These are phyloP conservation scores for Drosophila anomelani DNA, from an alignment of 2,888 invertebrate species.

Conservation along the genomic window DNA sequence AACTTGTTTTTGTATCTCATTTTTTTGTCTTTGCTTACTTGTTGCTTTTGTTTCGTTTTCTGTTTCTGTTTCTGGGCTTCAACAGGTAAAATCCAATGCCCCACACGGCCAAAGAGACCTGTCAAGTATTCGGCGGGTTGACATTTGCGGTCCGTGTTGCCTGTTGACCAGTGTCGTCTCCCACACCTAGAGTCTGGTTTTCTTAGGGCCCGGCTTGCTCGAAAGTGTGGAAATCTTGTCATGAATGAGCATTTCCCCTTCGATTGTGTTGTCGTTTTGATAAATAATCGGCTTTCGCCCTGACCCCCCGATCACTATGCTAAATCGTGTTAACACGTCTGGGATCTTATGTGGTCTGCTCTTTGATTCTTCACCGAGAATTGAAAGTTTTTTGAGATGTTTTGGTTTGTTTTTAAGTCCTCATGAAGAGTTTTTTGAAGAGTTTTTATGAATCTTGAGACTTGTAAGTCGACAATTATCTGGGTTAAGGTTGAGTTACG, in stretches of 20 bases:
- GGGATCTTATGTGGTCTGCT: constrained; percentile 24
- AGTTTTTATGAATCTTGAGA: constrained; percentile 10
- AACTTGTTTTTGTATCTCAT: constrained; percentile 54
- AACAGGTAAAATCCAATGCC: constrained; percentile 61
- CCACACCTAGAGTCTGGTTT: constrained; percentile 41
- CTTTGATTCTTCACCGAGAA: constrained; percentile 1
- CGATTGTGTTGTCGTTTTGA: constrained; percentile 60
- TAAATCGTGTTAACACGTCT: constrained; percentile 49
- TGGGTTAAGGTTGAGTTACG: constrained; percentile 43
- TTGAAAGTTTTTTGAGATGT: constrained; percentile 41
- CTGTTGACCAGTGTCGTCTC: constrained; percentile 64
- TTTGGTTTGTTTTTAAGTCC: constrained; percentile 12
- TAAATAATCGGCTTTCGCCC: constrained; percentile 63
- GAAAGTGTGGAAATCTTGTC: constrained; percentile 65
- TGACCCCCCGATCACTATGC: constrained; percentile 2
- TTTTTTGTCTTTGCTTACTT: constrained; percentile 65
- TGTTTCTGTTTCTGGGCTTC: constrained; percentile 62
- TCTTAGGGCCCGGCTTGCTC: constrained; percentile 43
- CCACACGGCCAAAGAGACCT: constrained; percentile 40
- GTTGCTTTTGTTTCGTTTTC: constrained; percentile 46
- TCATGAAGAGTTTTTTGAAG: constrained; percentile 21
- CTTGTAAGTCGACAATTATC: constrained; percentile 26
- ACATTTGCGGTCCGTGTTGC: constrained; percentile 52
- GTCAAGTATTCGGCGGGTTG: constrained; percentile 55
- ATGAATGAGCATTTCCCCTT: constrained; percentile 68